Conservation (phyloP, 2,113 vertebrate species). For the Raja brachyura region DNA sequence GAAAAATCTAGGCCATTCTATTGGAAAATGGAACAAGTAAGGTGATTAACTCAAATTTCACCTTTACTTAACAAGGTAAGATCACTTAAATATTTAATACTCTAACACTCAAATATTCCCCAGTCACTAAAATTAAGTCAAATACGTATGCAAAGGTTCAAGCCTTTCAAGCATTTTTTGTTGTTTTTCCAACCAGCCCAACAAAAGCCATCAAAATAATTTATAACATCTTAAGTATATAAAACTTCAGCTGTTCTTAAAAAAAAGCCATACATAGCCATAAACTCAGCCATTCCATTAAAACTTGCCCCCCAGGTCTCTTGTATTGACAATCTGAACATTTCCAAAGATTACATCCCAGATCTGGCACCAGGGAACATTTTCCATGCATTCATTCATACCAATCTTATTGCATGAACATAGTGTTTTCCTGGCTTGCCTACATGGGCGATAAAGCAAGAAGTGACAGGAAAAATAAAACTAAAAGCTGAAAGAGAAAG, state of each 20-base stretch:
- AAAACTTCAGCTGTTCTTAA: neutral
- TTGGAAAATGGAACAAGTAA: neutral
- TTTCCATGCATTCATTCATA: neutral
- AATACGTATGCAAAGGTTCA: neutral
- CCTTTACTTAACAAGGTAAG: neutral
- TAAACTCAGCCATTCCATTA: neutral
- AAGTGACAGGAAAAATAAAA: neutral
- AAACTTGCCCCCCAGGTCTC: neutral
- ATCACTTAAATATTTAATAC: neutral
- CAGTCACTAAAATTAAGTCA: neutral
- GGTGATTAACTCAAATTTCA: neutral
- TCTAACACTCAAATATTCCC: neutral
- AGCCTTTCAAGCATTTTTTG: neutral
- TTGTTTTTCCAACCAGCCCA: neutral
- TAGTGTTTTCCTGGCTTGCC: neutral
- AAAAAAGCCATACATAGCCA: neutral
- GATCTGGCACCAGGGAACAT: neutral
- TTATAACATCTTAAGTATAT: neutral
- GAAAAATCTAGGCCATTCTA: no score
- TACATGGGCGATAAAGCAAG: neutral
- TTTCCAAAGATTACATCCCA: neutral
- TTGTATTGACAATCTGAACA: neutral
- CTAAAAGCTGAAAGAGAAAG: neutral
- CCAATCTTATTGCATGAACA: neutral
- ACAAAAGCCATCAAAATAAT: neutral